Conservation (phyloP, 2,797 vertebrate genomes). For the Dicrostonyx torquatus region DNA sequence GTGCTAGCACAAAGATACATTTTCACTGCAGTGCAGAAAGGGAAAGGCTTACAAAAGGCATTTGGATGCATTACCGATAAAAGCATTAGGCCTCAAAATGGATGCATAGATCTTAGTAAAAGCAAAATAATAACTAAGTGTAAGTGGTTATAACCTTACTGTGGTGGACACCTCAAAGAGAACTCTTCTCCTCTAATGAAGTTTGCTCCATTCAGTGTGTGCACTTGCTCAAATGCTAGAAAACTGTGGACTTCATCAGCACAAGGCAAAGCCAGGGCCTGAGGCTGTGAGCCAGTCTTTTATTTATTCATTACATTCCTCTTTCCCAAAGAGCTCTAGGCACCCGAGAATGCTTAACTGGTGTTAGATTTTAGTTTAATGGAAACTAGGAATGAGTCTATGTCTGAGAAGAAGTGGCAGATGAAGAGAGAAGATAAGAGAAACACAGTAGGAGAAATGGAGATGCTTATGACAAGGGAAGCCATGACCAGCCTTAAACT, state of each 20-base stretch:
- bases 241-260: conserved; percentile 52
- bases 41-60: conserved; percentile 37
- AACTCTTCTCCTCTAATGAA: conserved; percentile 29
- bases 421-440: neutral
- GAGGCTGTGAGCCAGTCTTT: conserved; percentile 61
- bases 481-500: neutral
- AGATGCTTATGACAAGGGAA: neutral
- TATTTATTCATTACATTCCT: conserved; percentile 70
- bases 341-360: conserved; percentile 15
- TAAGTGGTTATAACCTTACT: neutral
- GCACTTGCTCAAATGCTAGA: conserved; percentile 52
- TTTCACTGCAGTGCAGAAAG: conserved; percentile 24
- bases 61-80: conserved; percentile 34
- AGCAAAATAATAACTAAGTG: neutral
- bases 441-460: neutral
- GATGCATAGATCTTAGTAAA: neutral
- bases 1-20: conserved; percentile 47
- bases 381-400: conserved; percentile 23
- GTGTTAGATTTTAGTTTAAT: conserved; percentile 23
- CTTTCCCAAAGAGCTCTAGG: conserved; percentile 48
- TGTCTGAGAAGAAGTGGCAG: neutral
- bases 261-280: neutral
- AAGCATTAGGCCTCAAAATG: neutral
- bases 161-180: neutral
- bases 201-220: neutral